Conservation (phyloP, 2,888 invertebrate genomes). For the Tiliacea aurago region DNA sequence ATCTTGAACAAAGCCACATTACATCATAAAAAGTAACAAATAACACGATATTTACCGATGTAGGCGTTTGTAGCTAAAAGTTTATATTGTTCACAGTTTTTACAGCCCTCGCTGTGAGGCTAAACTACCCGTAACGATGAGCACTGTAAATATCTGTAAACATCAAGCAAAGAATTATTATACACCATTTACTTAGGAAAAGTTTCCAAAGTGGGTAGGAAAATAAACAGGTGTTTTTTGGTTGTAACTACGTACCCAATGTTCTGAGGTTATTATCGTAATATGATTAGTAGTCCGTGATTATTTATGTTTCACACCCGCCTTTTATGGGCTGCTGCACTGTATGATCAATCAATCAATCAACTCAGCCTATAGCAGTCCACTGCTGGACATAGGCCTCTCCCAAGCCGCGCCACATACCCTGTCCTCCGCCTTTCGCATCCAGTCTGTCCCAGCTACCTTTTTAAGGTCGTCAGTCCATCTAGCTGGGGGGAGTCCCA, state of each 20-base stretch:
- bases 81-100: slow-evolving; percentile 54
- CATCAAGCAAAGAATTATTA: slow-evolving; percentile 60
- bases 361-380: too few relatives aligned
- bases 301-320: neutral
- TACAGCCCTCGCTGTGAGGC: slow-evolving; percentile 36
- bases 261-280: neutral
- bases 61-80: slow-evolving; percentile 47
- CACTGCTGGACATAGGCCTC: too few relatives aligned
- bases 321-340: too few relatives aligned
- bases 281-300: neutral
- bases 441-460: too few relatives aligned
- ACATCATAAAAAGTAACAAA: slow-evolving; percentile 53
- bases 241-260: neutral
- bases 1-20: slow-evolving; percentile 33
- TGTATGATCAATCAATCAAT: neutral
- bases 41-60: slow-evolving; percentile 40
- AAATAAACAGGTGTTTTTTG: slow-evolving; percentile 45
- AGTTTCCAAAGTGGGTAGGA: slow-evolving; percentile 24
- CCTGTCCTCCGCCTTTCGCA: too few relatives aligned
- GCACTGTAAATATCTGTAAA: slow-evolving; percentile 57
- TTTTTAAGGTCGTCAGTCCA: too few relatives aligned
- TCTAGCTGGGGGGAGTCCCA: too few relatives aligned
- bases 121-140: slow-evolving; percentile 61
- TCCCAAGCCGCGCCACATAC: too few relatives aligned
- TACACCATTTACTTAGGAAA: slow-evolving; percentile 39